Base-by-base conservation (phyloP, 2,797 vertebrate genomes). In the Limosa lapponica region DNA sequence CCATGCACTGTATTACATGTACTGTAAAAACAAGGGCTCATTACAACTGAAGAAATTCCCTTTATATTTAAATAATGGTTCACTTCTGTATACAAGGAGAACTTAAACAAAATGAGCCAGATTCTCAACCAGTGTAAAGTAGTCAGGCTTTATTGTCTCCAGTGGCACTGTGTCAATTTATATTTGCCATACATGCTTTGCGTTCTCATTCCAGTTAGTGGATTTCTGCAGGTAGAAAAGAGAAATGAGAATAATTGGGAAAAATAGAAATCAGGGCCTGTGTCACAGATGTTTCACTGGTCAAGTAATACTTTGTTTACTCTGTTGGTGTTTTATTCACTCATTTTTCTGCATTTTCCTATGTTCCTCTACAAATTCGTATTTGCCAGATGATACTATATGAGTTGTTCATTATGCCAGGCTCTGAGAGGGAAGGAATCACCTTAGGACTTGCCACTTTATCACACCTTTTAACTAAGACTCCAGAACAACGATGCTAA, bases 171-270 rank as follows among this genome's bases (percentile, higher is more conserved):
- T 48, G 67, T 72, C 46, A 57, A 66, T 79, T 94, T 65, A 15
- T 69, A 91, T 74, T 71, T 86, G 30, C 41, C 36, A 30, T 51
- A 54, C 6, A 67, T 22, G 16, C 61, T 91, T 75, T 78, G 52
- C n/a, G 71, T 82, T 94, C 80, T 90, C 82, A 86, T 75, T 83
- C 34, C 82, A 87, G 67, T 65, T 91, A 41, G 80, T 54, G 66
- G 57, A 89, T 72, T 81, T 55, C 36, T 88, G 37, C 62, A 77
- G 51, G 44, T 90, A 94, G 87, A 92, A 75, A 71, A 87, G 72
- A 92, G 54, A 94, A 94, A 74, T 81, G 18, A 79, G 89, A 97
- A 78, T 93, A 84, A 86, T 84, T 89, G 51, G 32, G 77, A 93
- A 89, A 96, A 92, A 79, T 4, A 78, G 58, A 95, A 97, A 96